A percentile compares a stretch with the other conserved stretches of the same genome.
These are phyloP conservation scores for Ryuthela nishihirai DNA, from an alignment of 2,888 invertebrate genomes.

Conservation along the genomic window DNA sequence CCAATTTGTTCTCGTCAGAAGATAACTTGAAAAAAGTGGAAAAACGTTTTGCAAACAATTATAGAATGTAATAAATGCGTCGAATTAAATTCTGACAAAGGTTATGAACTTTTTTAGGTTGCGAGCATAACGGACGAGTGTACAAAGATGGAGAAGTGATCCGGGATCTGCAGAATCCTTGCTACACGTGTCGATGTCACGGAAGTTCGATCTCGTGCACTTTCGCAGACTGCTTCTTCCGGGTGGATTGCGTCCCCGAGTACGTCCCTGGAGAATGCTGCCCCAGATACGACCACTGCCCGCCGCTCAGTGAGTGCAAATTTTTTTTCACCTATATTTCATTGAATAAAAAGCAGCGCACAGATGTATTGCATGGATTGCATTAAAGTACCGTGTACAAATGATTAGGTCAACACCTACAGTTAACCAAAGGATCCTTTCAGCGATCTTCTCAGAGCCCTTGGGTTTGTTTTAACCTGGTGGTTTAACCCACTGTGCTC, in stretches of 20 bases:
- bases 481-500: too few relatives aligned
- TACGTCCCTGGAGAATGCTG: conserved; percentile 71
- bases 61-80: too few relatives aligned
- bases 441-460: too few relatives aligned
- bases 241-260: conserved; percentile 70
- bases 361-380: background rate
- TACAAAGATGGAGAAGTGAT: conserved; percentile 73
- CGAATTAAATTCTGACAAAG: too few relatives aligned
- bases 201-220: conserved; percentile 59
- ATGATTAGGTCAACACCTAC: too few relatives aligned
- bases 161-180: conserved; percentile 66
- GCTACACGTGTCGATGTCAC: conserved; percentile 71
- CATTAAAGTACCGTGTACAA: too few relatives aligned
- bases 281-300: conserved; percentile 76
- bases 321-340: background rate
- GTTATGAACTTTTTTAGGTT: too few relatives aligned
- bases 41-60: too few relatives aligned
- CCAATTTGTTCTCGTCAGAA: too few relatives aligned
- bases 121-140: conserved; percentile 67
- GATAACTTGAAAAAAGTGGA: too few relatives aligned
- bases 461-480: too few relatives aligned
- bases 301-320: conserved; percentile 52
- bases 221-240: conserved; percentile 68
- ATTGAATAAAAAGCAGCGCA: background rate
- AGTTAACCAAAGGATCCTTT: too few relatives aligned